Evolutionary conservation across 2,113 vertebrate species (phyloP), one percentile per base, ranked within the genome.

Genomic region (Microtus montanus): DNA sequence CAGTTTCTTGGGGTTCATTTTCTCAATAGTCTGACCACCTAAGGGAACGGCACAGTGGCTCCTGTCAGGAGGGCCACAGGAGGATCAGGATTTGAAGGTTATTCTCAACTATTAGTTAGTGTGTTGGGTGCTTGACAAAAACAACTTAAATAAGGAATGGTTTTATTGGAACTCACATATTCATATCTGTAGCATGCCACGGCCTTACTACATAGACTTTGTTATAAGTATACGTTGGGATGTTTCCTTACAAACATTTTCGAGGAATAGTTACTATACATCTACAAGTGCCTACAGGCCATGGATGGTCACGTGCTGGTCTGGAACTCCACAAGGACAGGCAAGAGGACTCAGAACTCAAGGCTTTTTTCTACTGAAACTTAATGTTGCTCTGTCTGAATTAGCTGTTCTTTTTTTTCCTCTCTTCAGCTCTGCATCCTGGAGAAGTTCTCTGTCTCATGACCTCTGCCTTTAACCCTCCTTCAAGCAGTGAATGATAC

Each of bases 401-500:
- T 95, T 92, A 84, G 58, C 49, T 92, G 86, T 49, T 87, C 44
- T 74, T 89, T 90, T 89, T 90, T 73, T 82, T 88, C 64, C 61
- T 92, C 64, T 87, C 66, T 71, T 89, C 75, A 87, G 64, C 66
- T 95, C 64, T 89, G 58, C 64, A 61, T 73, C 44, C 70, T 93
- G 58, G 54, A 93, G 89, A 92, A 58, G n/a, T 35, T 95, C 73
- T 97, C 87, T 54, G 47, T 70, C 52, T 78, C 6, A 4, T 28
- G 63, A 79, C 83, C 64, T 87, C 74, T 87, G 61, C 79, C 88
- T 95, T 92, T 91, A 95, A 91, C 68, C 68, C 17, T 58, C 38
- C 58, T 90, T 70, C 71, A 94, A 91, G n/a, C 22, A 88, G 30
- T 54, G 22, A 87, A 70, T 77, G 77, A 96, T 68, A 68, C 85